Conservation (phyloP, 2,797 vertebrate genomes). For the Glyptemys insculpta region DNA sequence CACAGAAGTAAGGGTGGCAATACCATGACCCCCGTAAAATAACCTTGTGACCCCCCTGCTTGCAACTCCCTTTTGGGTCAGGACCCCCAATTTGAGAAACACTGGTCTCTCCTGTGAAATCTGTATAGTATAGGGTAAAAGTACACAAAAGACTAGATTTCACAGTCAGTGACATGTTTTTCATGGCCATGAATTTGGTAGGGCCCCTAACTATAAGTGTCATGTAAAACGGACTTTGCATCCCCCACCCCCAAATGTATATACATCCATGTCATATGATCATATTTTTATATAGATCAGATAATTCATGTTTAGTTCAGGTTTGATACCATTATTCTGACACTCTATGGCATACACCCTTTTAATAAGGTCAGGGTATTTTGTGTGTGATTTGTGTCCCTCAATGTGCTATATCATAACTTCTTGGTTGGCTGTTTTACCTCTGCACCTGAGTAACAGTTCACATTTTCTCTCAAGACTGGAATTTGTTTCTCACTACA, state of each 20-base stretch:
- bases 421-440: neutral
- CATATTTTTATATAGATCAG: conserved; percentile 30
- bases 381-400: neutral
- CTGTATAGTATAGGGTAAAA: too few relatives aligned
- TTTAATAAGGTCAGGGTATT: neutral
- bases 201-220: neutral
- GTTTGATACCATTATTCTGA: conserved; percentile 25
- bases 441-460: neutral
- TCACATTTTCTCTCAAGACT: neutral
- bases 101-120: too few relatives aligned
- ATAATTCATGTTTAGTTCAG: conserved; percentile 53
- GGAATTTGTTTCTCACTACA: neutral
- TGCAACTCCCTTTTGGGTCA: too few relatives aligned
- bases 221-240: conserved; percentile 28
- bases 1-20: too few relatives aligned
- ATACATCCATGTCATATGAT: conserved; percentile 43
- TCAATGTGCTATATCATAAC: neutral
- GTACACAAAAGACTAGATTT: too few relatives aligned
- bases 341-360: neutral
- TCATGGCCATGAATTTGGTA: too few relatives aligned
- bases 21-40: too few relatives aligned
- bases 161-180: too few relatives aligned
- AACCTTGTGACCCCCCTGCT: too few relatives aligned
- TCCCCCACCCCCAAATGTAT: conserved; percentile 39
- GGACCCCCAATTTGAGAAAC: too few relatives aligned